Evolutionary conservation across 92 coral and sea anemone genomes (phyloP).

Genomic region (Palythoa heliodiscus): DNA sequence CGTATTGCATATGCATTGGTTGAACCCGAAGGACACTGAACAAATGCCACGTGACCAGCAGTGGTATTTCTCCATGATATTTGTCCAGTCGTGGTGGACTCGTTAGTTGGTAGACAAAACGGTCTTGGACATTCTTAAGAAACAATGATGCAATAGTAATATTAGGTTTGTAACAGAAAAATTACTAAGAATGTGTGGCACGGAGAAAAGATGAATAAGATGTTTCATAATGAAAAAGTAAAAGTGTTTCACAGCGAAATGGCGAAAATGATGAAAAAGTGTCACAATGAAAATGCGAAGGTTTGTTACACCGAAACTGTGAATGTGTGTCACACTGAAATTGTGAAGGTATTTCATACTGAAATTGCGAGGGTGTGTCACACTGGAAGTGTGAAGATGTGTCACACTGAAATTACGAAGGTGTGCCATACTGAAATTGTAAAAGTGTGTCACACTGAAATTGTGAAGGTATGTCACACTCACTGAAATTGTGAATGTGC

Average conservation of each 20-base stretch:
- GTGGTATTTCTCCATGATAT: constrained; percentile 15
- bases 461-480: neutral
- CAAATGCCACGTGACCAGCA: neutral
- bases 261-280: neutral
- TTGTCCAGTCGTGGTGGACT: neutral
- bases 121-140: constrained; percentile 14
- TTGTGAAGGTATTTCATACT: neutral
- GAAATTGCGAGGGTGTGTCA: neutral
- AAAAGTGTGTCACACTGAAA: neutral
- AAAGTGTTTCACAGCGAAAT: neutral
- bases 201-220: neutral
- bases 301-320: neutral
- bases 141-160: neutral
- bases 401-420: too few species aligned
- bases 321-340: neutral
- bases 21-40: neutral
- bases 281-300: neutral
- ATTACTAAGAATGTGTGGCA: neutral
- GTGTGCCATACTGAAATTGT: too few species aligned
- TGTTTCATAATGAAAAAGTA: neutral
- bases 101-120: constrained; percentile 1
- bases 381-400: neutral
- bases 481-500: neutral
- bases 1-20: neutral
- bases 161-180: neutral